Base-by-base conservation (phyloP, 1,140 invertebrate species). In the Leptinotarsa undecemlineata region DNA sequence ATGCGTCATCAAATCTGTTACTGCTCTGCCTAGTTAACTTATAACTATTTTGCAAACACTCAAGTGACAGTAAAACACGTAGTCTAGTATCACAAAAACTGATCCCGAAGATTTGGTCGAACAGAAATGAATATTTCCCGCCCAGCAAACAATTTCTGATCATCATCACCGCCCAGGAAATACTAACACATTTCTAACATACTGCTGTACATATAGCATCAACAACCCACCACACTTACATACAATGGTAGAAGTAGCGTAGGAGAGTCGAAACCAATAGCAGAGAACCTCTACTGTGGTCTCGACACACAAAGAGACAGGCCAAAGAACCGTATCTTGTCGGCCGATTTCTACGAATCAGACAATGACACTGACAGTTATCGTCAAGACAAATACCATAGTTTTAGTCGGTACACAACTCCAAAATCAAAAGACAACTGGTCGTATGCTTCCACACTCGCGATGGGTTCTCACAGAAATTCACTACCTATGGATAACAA, bases 181-280 rank as follows among this genome's bases (percentile, higher is more conserved):
- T 71, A 81, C 81, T 83, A 83, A 82, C 81, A 80, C 74, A 61
- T 74, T 76, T 81, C 80, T 83, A 83, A 83, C 82, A 79, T 81
- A 74, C 77, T 80, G 79, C 81, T 84, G 81, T 83, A 84, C 79
- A 80, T 82, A 80, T 83, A 84, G 82, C 82, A 79, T 75, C 76
- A 71, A 68, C 76, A 72, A 66, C 64, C 75, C 78, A 80, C 82
- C 66, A 83, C 81, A 84, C 80, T 81, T 76, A 83, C 82, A 82
- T 82, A 82, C 82, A 84, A 84, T 80, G 83, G 82, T 82, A 84
- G 82, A 79, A 82, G 81, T 84, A 84, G 79, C 79, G 78, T 83
- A 78, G 80, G 80, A 77, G 81, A 80, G 23, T 64, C 60, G 33
- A 80, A 79, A 72, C 73, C 68, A 76, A 80, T 78, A 67, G 62